phyloP scores from a whole-genome alignment of 1,140 invertebrate genomes.

The Caenorhabditis tropicalis region DNA sequence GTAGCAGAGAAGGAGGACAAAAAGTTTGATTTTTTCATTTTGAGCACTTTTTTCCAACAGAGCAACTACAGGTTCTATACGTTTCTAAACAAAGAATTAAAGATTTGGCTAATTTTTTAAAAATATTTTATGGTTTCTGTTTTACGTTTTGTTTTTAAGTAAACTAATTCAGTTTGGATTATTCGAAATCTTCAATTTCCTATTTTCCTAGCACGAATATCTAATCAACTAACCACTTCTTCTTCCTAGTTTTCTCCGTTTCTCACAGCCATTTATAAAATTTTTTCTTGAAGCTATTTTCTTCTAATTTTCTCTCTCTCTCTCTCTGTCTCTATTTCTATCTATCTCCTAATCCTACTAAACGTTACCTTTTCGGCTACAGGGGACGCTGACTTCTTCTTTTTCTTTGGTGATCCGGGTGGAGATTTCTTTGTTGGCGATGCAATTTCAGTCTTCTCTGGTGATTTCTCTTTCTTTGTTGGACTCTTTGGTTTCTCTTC shows the following conservation, averaged over 20 bases:
- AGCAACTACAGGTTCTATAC: too few relatives aligned
- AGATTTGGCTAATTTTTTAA: too few relatives aligned
- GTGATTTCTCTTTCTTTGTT: background rate
- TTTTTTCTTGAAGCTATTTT: background rate
- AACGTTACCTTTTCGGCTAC: slow-evolving; percentile 33
- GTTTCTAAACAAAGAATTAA: too few relatives aligned
- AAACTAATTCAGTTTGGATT: too few relatives aligned
- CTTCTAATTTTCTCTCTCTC: background rate
- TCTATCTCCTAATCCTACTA: slow-evolving; percentile 6
- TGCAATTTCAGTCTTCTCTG: background rate
- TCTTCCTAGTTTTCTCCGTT: background rate
- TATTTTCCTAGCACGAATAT: background rate
- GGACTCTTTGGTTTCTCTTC: background rate
- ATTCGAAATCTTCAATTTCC: background rate
- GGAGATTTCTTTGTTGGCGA: background rate
- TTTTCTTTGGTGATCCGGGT: slow-evolving; percentile 13
- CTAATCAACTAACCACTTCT: background rate
- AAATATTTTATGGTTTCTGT: too few relatives aligned
- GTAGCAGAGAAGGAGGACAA: too few relatives aligned
- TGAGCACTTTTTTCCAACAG: too few relatives aligned
- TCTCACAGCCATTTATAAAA: slow-evolving; percentile 3
- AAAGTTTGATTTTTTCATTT: too few relatives aligned
- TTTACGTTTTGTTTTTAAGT: too few relatives aligned
- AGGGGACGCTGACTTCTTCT: slow-evolving; percentile 41
- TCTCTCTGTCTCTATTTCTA: too few relatives aligned